Evolutionary conservation across 2,888 invertebrate species (phyloP).

Genomic region (Oxystoma pomonae): DNA sequence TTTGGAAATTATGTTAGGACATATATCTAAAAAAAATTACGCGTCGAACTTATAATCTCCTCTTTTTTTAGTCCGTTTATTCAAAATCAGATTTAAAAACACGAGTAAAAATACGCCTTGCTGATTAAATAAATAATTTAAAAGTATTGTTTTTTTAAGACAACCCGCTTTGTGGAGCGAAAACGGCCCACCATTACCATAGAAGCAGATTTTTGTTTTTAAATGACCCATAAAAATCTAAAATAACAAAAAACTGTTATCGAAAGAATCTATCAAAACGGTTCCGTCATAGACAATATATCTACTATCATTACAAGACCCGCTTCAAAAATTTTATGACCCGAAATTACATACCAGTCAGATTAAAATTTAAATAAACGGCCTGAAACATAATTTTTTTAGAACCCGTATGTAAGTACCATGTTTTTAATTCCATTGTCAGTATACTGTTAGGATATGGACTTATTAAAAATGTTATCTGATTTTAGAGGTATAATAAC

Average conservation of each 20-base stretch:
- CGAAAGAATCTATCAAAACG: background rate
- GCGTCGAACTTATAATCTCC: no score
- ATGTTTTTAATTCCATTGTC: background rate
- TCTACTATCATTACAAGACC: background rate
- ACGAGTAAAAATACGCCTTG: no score
- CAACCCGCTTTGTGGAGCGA: no score
- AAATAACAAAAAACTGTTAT: background rate
- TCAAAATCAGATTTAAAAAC: no score
- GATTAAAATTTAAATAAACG: background rate
- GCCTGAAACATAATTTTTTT: background rate
- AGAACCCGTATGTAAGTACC: background rate
- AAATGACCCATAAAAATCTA: background rate
- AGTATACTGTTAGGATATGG: background rate
- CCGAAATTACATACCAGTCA: background rate
- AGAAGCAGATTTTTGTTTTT: no score
- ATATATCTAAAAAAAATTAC: no score
- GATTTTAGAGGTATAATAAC: background rate
- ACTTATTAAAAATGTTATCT: background rate
- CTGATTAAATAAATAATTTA: no score
- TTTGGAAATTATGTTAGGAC: no score
- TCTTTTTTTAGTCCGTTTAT: no score
- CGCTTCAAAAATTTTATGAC: background rate
- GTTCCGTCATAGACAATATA: background rate
- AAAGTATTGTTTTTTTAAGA: no score
- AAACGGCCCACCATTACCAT: no score